Evolutionary conservation across 2,113 vertebrate species (phyloP).

Genomic region (Phyllostomus hastatus): DNA sequence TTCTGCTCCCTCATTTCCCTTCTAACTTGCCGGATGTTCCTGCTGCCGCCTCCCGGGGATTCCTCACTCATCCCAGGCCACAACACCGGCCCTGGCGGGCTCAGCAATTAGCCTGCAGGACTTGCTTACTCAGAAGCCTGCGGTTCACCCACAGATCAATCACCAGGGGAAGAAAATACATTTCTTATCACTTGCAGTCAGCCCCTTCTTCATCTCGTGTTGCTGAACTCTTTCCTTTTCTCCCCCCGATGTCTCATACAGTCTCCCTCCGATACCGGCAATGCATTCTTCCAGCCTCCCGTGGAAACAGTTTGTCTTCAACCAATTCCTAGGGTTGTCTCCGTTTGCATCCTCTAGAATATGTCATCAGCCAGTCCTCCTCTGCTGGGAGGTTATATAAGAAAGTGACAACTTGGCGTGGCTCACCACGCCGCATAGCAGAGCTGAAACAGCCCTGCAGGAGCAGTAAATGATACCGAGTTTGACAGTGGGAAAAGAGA

Average conservation of each 20-base stretch:
- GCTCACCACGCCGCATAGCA: accelerated
- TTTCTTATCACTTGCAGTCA: neutral
- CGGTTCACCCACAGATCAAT: neutral
- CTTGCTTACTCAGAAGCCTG: neutral
- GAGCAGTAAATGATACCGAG: neutral
- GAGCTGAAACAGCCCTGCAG: no score
- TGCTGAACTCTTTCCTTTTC: neutral
- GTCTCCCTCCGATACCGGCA: neutral
- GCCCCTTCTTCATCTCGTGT: neutral
- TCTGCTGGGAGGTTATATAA: neutral
- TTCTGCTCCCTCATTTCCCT: neutral
- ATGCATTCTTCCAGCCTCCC: neutral
- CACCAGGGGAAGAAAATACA: neutral
- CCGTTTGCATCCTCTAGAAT: neutral
- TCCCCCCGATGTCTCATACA: neutral
- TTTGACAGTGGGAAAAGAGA: neutral
- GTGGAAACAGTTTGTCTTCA: neutral
- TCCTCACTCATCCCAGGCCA: neutral
- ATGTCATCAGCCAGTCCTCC: neutral
- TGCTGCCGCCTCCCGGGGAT: neutral
- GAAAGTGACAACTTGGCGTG: neutral
- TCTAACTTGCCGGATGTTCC: neutral
- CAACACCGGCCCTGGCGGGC: accelerated
- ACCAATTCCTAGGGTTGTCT: no score
- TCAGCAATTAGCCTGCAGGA: neutral